Base-by-base conservation (phyloP, 2,888 invertebrate species). In the Julus scandinavius region DNA sequence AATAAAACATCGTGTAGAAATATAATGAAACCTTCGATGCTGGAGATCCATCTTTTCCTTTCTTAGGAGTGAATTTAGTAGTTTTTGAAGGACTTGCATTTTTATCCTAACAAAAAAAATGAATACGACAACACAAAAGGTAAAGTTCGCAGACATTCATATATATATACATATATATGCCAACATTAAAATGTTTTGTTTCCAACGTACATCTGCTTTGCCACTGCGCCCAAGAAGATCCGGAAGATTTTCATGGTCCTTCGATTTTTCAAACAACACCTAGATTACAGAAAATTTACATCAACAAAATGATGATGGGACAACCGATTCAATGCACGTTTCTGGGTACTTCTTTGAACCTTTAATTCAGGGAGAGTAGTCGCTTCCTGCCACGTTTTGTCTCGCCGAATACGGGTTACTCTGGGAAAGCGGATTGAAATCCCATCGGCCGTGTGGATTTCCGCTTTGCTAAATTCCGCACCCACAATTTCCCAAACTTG, bases 401-500 rank as follows among this genome's bases (percentile, higher is more conserved):
- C 98, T 88, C 94, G 93, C 88, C 98, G 94, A 89, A 97, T 92
- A 89, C 92, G 92, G 13, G 93, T 93, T 40, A 98, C 96, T 90
- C 98, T 94, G 0, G 98, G 98, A 93, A 98, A 98, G 88, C 98
- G 94, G 85, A 98, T 97, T 3, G 98, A 98, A 91, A 99, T 98
- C 1, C 98, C 97, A 91, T 96, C 95, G 0, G 98, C 98, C 1
- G 98, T 98, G 91, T 99, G 98, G 7, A 96, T 94, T 88, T 93
- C 93, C 38, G 93, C 92, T 89, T 93, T 92, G 15, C 93, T 93
- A 91, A 94, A 94, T 91, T 94, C 94, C 0, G 94, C 94, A 11
- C 96, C 97, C 0, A 97, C 97, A 89, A 98, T 97, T 93, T 98
- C 98, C 98, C 98, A 98, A 11, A 99, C 96, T 0, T 97, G 98